Evolutionary conservation across 2,113 vertebrate genomes (phyloP), one percentile per base, ranked within the genome.

Genomic region (Chitala chitala): DNA sequence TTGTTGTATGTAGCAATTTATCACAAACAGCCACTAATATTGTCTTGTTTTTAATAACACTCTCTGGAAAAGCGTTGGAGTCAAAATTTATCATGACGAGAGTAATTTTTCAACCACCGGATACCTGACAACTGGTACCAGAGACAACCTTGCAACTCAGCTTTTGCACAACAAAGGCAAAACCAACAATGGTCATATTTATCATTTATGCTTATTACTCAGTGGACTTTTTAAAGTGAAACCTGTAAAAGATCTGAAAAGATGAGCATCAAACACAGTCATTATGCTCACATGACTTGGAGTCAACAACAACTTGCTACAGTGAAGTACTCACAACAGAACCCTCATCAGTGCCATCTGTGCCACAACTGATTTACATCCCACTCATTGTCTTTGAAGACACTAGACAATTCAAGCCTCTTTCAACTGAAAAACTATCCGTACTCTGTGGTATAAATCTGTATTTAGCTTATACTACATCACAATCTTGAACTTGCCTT

Each of bases 401-500:
- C 40, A 69, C 8, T 40, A 42, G 20, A 51, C 13, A 38, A 12
- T 54, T 17, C 29, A 33, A 1, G 6, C 22, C 55, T 58, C 56
- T 42, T 38, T 38, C 44, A 51, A 5, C 20, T 40, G 9, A 53
- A 74, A 17, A 54, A 44, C n/a, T n/a, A 17, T 13, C 31, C 5
- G 0, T 5, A 7, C 13, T 13, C 33, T 75, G 38, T n/a, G 65
- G 64, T 56, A 46, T 42, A 26, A n/a, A 50, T 6, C 50, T 56
- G 22, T 38, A 68, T 69, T 44, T 44, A 68, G 26, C 8, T 48
- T 40, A 26, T n/a, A 53, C 12, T 7, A 22, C 38, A 66, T 22
- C n/a, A 64, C 12, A 42, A 20, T 66, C 48, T 10, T 56, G 3
- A 42, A 58, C 36, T 56, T 69, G 53, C 73, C 73, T 75, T 58